Evolutionary conservation across 2,888 invertebrate genomes (phyloP).

Genomic region (Leptarthrus brevirostris): DNA sequence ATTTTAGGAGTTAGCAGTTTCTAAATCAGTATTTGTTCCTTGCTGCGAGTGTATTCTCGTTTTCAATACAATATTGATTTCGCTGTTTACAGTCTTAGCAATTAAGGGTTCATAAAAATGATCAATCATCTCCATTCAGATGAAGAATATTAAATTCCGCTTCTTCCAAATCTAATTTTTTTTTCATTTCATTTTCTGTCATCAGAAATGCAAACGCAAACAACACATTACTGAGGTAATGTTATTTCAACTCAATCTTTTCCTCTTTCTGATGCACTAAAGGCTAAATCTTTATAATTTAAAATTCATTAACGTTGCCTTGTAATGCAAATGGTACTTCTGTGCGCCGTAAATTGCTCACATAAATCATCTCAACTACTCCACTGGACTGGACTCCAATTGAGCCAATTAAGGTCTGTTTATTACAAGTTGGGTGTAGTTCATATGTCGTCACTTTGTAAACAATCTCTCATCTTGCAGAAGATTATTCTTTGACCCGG

Average conservation of each 20-base stretch:
- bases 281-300: neutral
- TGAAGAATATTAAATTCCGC: too few relatives aligned
- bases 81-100: too few relatives aligned
- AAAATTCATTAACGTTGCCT: constrained; percentile 3
- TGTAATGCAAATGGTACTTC: constrained; percentile 13
- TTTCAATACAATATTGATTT: too few relatives aligned
- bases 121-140: too few relatives aligned
- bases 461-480: neutral
- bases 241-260: neutral
- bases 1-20: too few relatives aligned
- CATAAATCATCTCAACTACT: constrained; percentile 29
- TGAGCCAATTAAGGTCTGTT: constrained; percentile 34
- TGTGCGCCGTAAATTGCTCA: neutral
- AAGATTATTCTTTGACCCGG: neutral
- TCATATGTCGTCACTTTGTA: constrained; percentile 13
- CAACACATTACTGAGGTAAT: neutral
- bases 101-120: too few relatives aligned
- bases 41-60: too few relatives aligned
- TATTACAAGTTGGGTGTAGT: constrained; percentile 20
- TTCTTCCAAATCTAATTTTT: too few relatives aligned
- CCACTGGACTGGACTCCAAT: constrained; percentile 3
- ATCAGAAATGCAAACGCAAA: too few relatives aligned
- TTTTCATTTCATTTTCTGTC: too few relatives aligned
- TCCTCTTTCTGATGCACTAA: neutral
- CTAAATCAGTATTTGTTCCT: too few relatives aligned